phyloP scores from a whole-genome alignment of 2,797 vertebrate species.

The Sarcophilus harrisii region DNA sequence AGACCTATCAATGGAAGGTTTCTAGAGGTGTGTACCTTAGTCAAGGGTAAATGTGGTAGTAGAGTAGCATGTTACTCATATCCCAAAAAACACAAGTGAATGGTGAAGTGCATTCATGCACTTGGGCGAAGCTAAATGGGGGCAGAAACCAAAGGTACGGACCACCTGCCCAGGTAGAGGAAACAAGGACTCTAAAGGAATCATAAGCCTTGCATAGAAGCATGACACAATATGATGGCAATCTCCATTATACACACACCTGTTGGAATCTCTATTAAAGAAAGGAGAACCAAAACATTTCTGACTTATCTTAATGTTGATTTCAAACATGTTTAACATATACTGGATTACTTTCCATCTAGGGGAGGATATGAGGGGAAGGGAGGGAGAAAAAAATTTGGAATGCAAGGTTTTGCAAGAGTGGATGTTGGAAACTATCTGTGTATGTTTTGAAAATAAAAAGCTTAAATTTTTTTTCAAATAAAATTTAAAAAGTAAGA shows the following conservation, averaged over 20 bases:
- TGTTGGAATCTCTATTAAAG: neutral
- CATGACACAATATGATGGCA: neutral
- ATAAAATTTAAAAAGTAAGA: neutral
- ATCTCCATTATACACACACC: neutral
- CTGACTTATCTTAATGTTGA: neutral
- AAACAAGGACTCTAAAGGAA: neutral
- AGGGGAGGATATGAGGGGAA: too few species aligned
- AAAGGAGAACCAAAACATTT: neutral
- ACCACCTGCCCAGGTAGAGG: neutral
- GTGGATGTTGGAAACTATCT: too few species aligned
- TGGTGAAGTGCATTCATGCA: neutral
- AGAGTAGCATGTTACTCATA: neutral
- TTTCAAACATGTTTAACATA: neutral
- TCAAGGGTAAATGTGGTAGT: neutral
- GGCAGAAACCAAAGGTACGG: neutral
- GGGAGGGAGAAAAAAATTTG: too few species aligned
- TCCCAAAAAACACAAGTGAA: neutral
- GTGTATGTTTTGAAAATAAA: too few species aligned
- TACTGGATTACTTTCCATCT: too few species aligned
- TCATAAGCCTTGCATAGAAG: neutral
- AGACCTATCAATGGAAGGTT: neutral
- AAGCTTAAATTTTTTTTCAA: too few species aligned
- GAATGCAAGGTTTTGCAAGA: too few species aligned
- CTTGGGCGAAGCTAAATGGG: neutral
- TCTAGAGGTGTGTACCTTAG: neutral